Conservation (phyloP, 2,797 vertebrate species). For the Pempheris klunzingeri region DNA sequence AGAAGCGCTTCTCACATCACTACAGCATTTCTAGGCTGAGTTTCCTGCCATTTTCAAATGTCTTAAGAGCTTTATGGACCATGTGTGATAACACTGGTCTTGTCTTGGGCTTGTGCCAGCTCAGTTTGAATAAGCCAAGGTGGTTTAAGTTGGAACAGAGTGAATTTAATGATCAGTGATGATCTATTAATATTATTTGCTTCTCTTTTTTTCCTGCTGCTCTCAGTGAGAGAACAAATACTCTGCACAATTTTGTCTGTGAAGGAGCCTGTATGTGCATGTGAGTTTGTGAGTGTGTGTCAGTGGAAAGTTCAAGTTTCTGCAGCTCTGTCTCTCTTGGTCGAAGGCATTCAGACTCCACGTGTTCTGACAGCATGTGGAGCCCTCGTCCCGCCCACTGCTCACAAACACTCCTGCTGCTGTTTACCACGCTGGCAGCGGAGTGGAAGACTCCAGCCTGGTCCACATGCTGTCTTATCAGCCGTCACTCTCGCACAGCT, state of each 20-base stretch:
- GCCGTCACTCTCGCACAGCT: constrained; percentile 37
- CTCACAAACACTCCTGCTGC: constrained; percentile 64
- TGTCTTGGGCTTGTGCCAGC: background rate
- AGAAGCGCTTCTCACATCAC: too few species aligned
- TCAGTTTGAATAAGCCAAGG: background rate
- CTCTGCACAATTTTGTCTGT: background rate
- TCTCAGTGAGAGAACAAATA: background rate
- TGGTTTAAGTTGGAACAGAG: background rate
- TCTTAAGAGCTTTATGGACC: constrained; percentile 21
- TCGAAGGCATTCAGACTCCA: constrained; percentile 48
- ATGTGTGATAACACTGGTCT: background rate
- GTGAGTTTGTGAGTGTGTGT: constrained; percentile 28
- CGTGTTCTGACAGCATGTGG: constrained; percentile 67
- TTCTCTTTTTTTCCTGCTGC: background rate
- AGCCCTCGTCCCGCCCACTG: constrained; percentile 54
- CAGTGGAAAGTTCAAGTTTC: constrained; percentile 39
- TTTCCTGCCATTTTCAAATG: background rate
- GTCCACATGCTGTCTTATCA: constrained; percentile 64
- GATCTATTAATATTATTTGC: background rate
- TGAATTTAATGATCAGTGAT: background rate
- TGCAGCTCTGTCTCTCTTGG: constrained; percentile 24
- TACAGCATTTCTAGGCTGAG: constrained; percentile 12
- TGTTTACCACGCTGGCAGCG: constrained; percentile 72
- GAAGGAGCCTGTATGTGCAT: constrained; percentile 22
- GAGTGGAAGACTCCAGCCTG: constrained; percentile 61